Conservation (phyloP, 2,888 invertebrate genomes). For the Ptychoptera contaminata region DNA sequence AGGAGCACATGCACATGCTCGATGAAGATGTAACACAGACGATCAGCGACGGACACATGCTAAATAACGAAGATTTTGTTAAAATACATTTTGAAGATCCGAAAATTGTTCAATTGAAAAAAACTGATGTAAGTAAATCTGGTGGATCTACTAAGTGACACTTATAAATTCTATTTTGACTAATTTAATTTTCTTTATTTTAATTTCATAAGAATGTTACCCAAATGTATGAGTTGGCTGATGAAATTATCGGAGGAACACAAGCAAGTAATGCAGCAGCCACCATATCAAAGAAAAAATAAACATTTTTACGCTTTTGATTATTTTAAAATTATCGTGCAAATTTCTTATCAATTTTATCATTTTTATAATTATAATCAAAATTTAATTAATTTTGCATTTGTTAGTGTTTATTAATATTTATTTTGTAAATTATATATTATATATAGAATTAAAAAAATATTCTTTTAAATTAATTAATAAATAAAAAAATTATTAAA, state of each 20-base stretch:
- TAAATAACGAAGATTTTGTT: constrained; percentile 35
- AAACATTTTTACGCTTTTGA: background rate
- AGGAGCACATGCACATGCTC: constrained; percentile 1
- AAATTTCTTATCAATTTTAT: too few species aligned
- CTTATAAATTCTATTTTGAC: too few species aligned
- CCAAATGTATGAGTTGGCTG: constrained; percentile 42
- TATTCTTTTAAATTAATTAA: too few species aligned
- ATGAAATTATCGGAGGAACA: constrained; percentile 35
- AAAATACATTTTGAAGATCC: constrained; percentile 39
- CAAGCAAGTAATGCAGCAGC: background rate
- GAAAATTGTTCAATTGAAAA: constrained; percentile 34
- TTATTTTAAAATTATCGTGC: too few species aligned
- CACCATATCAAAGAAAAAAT: too few species aligned
- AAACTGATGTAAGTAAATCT: constrained; percentile 31
- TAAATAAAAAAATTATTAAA: too few species aligned
- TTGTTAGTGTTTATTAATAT: too few species aligned
- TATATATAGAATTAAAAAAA: too few species aligned
- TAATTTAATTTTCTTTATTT: background rate
- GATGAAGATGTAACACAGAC: constrained; percentile 17
- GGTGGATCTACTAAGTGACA: background rate
- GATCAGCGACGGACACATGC: constrained; percentile 32
- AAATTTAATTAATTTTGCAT: too few species aligned
- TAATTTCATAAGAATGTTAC: constrained; percentile 36
- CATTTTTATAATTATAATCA: too few species aligned
- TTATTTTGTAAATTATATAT: too few species aligned